Percentiles rank a stretch among this genome's conserved stretches.
Evolutionary conservation across 2,113 vertebrate genomes (phyloP).

Genomic region (Equus quagga): DNA sequence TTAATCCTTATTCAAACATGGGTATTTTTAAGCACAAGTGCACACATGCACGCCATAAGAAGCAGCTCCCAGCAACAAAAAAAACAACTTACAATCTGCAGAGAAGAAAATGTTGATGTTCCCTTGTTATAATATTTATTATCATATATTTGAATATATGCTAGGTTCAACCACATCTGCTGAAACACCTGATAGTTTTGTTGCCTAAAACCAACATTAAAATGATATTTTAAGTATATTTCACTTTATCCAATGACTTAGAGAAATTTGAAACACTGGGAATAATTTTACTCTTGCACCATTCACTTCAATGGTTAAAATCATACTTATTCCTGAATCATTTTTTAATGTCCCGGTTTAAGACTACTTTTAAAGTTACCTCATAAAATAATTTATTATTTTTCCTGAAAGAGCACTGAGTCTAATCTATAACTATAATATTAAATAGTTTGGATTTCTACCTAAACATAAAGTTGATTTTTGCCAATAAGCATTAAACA

Average conservation of each 20-base stretch:
- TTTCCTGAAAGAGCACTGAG: background rate
- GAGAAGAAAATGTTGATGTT: background rate
- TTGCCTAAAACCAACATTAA: background rate
- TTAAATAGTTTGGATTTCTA: slow-evolving; percentile 23
- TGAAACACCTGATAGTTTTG: background rate
- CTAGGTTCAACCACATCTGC: background rate
- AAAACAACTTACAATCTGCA: background rate
- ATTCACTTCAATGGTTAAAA: slow-evolving; percentile 28
- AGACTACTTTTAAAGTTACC: slow-evolving; percentile 20
- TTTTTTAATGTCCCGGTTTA: slow-evolving; percentile 13
- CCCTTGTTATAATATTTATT: background rate
- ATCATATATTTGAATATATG: background rate
- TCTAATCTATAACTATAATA: background rate
- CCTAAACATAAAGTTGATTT: background rate
- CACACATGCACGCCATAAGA: background rate
- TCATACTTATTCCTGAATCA: background rate
- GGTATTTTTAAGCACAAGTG: background rate
- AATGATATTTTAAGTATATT: background rate
- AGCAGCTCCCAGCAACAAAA: background rate
- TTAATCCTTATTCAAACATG: background rate
- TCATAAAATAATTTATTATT: slow-evolving; percentile 50
- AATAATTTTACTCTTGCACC: background rate
- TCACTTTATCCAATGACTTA: background rate
- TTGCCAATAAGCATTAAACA: background rate
- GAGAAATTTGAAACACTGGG: background rate